A percentile compares a stretch with the other conserved stretches of the same genome.
phyloP scores from a whole-genome alignment of 1,140 invertebrate genomes.

The Drusus annulatus region DNA sequence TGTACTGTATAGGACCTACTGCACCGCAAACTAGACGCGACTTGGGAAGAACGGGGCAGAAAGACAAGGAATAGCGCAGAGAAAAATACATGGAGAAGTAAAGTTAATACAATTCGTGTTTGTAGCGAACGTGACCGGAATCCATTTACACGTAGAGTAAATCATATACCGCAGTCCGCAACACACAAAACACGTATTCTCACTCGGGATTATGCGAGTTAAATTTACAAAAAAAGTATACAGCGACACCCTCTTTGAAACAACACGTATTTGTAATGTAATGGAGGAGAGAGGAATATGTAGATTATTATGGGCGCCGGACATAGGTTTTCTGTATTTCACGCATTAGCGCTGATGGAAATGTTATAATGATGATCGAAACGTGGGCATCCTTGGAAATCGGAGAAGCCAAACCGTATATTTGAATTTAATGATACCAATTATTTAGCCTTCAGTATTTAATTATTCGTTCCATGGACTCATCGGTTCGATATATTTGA shows the following conservation, averaged over 20 bases:
- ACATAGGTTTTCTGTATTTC: background rate
- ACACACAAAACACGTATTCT: conserved; percentile 54
- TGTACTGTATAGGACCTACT: background rate
- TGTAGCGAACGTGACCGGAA: conserved; percentile 53
- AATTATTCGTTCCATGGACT: too few relatives aligned
- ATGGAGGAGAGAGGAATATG: background rate
- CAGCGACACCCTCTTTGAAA: conserved; percentile 6
- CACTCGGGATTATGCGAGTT: conserved; percentile 55
- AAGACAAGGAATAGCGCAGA: conserved; percentile 37
- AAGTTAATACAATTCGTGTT: conserved; percentile 59
- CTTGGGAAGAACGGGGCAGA: background rate
- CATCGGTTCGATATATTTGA: too few relatives aligned
- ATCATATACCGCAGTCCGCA: conserved; percentile 52
- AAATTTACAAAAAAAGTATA: conserved; percentile 55
- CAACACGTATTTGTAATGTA: conserved; percentile 16
- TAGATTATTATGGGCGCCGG: background rate
- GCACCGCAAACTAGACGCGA: conserved; percentile 4
- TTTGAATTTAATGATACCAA: too few relatives aligned
- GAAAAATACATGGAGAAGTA: conserved; percentile 51
- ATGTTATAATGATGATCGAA: background rate
- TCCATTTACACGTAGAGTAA: conserved; percentile 48
- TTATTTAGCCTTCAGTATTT: too few relatives aligned
- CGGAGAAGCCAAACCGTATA: too few relatives aligned
- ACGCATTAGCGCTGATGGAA: conserved; percentile 22
- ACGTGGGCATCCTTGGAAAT: too few relatives aligned